Percentiles rank a stretch among this genome's conserved stretches.
These are phyloP conservation scores for Triplophysa tibetana DNA, from an alignment of 2,113 vertebrate genomes.

Conservation along the genomic window DNA sequence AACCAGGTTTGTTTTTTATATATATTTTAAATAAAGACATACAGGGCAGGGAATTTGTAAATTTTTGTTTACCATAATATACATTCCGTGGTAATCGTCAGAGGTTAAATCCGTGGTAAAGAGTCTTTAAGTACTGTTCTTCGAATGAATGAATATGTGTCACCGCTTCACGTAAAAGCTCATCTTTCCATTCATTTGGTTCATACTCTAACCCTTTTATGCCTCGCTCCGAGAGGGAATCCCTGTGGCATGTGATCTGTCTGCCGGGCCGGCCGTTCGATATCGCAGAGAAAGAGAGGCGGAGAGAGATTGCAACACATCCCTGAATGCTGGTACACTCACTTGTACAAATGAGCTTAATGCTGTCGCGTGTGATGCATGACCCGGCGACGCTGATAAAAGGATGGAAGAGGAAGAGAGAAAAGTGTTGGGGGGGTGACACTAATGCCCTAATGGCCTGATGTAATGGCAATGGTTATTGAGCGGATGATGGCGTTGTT, in stretches of 20 bases:
- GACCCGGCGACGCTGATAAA: conserved; percentile 44
- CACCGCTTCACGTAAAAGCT: conserved; percentile 32
- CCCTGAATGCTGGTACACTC: conserved; percentile 76
- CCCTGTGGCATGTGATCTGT: conserved; percentile 67
- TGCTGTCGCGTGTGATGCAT: conserved; percentile 39
- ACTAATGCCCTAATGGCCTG: conserved; percentile 83
- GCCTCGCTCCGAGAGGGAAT: conserved; percentile 63
- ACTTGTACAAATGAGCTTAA: conserved; percentile 45
- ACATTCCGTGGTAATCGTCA: neutral
- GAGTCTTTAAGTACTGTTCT: too few species aligned
- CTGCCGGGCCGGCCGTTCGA: conserved; percentile 64
- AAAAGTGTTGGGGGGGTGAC: conserved; percentile 46
- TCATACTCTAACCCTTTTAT: neutral
- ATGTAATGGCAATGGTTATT: conserved; percentile 98
- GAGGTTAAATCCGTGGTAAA: neutral
- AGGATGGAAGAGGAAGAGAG: conserved; percentile 53
- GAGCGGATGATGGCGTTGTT: conserved; percentile 99
- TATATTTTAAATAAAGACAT: neutral
- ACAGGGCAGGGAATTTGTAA: neutral
- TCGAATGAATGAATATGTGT: conserved; percentile 57
- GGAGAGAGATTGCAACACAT: conserved; percentile 32
- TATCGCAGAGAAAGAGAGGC: conserved; percentile 66
- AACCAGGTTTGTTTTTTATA: too few species aligned
- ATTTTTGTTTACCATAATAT: too few species aligned
- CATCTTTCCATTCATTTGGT: neutral